Evolutionary conservation across 2,797 vertebrate genomes (phyloP).

Genomic region (Liparis tanakae): DNA sequence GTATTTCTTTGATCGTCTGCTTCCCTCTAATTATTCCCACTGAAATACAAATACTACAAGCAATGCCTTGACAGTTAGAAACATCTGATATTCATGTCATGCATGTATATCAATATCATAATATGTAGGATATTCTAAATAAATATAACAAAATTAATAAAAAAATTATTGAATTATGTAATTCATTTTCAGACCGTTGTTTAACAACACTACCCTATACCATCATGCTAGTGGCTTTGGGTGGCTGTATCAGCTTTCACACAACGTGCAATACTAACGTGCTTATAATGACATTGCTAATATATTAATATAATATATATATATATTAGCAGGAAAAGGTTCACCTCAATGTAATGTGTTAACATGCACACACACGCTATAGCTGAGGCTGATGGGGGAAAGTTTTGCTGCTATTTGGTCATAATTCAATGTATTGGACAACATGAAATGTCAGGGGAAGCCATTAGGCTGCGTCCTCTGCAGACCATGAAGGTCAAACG

Average conservation of each 20-base stretch:
- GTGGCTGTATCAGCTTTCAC: background rate
- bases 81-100: background rate
- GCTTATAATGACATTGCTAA: background rate
- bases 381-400: background rate
- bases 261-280: background rate
- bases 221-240: background rate
- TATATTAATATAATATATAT: background rate
- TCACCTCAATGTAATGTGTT: background rate
- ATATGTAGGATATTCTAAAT: background rate
- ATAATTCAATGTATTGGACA: background rate
- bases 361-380: background rate
- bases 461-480: background rate
- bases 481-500: slow-evolving; percentile 5
- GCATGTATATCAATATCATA: background rate
- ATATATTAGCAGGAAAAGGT: background rate
- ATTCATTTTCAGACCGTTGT: background rate
- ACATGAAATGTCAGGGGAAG: no score
- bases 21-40: background rate
- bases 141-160: no score
- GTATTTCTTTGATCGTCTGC: slow-evolving; percentile 1
- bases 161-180: background rate
- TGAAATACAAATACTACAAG: slow-evolving; percentile 6
- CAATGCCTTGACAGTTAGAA: background rate
- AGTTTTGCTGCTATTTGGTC: background rate
- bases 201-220: background rate